Evolutionary conservation across 2,797 vertebrate species (phyloP), one percentile per base, ranked within the genome.

Genomic region (Heterohyrax brucei): DNA sequence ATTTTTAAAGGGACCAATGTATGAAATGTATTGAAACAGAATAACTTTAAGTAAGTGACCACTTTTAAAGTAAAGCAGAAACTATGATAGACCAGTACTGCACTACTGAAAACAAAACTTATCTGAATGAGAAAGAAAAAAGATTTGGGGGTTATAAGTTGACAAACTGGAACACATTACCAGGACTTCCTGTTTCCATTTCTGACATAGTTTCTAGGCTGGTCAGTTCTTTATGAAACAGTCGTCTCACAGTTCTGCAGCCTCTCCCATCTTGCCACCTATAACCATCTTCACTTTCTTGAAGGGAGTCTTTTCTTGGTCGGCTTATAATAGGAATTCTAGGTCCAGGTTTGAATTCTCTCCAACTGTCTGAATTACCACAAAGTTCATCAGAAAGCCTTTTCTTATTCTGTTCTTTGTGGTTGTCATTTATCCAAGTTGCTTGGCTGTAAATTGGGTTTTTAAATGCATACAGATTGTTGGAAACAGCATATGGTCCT

Each of bases 401-500:
- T 93, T 99, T 99, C 86, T 98, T 99, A 56, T 93, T 94, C 64
- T 99, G 98, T 66, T 99, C 99, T 97, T 97, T 99, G 0, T 98
- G 98, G 91, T 95, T 98, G 97, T 99, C 89, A 97, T 97, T 97
- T 98, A 99, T 96, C 95, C 99, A 99, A 84, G 98, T 96, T 16
- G 98, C 98, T 13, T 98, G 99, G 97, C 97, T 98, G 62, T 97
- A 97, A 92, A 94, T 62, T 89, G 97, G 88, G 24, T 96, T 98
- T 98, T 98, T 98, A 96, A 98, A 98, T 83, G 98, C 98, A 89
- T 98, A 98, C 46, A 99, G 98, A 92, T 98, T 99, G 95, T 95
- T 98, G 53, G 98, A 96, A 87, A 98, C 96, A 30, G 97, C 97
- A 81, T 96, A 97, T 1, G 98, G 98, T 95, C 98, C 99, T 97